phyloP scores from a whole-genome alignment of 2,888 invertebrate genomes.

The Lysandra coridon region DNA sequence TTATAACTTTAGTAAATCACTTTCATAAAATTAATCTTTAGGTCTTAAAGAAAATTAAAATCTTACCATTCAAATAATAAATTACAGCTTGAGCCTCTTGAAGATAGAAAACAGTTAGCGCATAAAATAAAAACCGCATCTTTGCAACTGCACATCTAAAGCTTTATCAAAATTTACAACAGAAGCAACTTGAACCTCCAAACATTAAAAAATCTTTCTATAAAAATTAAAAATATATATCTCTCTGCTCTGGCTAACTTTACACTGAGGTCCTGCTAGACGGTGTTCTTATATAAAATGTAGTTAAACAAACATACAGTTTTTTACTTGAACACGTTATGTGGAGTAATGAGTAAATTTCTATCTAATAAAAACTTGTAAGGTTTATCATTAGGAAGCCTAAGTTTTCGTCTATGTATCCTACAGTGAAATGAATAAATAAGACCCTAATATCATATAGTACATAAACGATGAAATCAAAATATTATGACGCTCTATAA shows the following conservation, averaged over 20 bases:
- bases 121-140: conserved; percentile 15
- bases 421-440: too few relatives aligned
- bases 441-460: too few relatives aligned
- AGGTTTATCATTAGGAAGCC: too few relatives aligned
- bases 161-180: not conserved
- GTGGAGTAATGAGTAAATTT: not conserved
- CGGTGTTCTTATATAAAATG: conserved; percentile 28
- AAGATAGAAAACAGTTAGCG: conserved; percentile 7
- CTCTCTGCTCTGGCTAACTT: not conserved
- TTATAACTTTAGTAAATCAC: too few relatives aligned
- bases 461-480: too few relatives aligned
- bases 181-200: not conserved
- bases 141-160: not conserved
- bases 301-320: conserved; percentile 25
- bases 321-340: not conserved
- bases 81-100: conserved; percentile 32
- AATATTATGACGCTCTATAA: too few relatives aligned
- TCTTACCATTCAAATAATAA: conserved; percentile 39
- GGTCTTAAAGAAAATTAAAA: not conserved
- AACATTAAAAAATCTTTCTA: not conserved
- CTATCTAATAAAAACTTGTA: not conserved
- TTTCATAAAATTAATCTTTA: too few relatives aligned
- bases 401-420: too few relatives aligned
- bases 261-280: not conserved
- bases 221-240: not conserved